These are phyloP conservation scores for Remorina albescens DNA, from an alignment of 2,797 vertebrate species.

Conservation along the genomic window DNA sequence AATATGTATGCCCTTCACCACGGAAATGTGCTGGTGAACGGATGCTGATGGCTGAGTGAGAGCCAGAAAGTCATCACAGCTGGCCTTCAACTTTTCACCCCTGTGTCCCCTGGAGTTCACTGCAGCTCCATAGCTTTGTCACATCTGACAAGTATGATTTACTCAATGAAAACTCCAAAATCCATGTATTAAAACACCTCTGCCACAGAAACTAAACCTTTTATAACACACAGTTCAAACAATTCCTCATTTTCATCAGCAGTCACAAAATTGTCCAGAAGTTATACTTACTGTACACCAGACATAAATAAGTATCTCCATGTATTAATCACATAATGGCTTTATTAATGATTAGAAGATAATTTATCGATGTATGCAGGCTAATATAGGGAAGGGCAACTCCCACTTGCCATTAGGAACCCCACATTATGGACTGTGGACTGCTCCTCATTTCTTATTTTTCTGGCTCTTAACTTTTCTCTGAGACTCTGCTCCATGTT, in stretches of 20 bases:
- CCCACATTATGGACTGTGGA: too few species aligned
- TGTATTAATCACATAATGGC: slow-evolving; percentile 45
- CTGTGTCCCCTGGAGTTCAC: slow-evolving; percentile 54
- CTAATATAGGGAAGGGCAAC: too few species aligned
- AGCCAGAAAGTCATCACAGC: slow-evolving; percentile 64
- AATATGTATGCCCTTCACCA: slow-evolving; percentile 69
- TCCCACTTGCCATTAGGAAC: too few species aligned
- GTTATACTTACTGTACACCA: slow-evolving; percentile 39
- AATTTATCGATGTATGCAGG: too few species aligned
- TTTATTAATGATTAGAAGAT: too few species aligned
- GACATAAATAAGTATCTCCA: slow-evolving; percentile 40
- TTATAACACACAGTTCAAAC: not conserved
- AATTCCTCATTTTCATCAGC: slow-evolving; percentile 26
- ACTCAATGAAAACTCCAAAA: slow-evolving; percentile 33
- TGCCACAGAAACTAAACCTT: not conserved
- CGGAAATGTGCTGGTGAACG: slow-evolving; percentile 52
- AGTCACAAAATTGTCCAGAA: slow-evolving; percentile 20
- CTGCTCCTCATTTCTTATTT: too few species aligned
- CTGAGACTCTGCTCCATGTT: too few species aligned
- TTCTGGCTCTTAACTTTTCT: too few species aligned
- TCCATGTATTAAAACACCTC: not conserved
- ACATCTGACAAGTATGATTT: slow-evolving; percentile 51
- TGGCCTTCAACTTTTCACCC: slow-evolving; percentile 73
- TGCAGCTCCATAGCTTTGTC: slow-evolving; percentile 39
- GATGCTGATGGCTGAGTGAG: slow-evolving; percentile 60